These are phyloP conservation scores for Orchesellides sinensis DNA, from an alignment of 2,888 invertebrate species.

Conservation along the genomic window DNA sequence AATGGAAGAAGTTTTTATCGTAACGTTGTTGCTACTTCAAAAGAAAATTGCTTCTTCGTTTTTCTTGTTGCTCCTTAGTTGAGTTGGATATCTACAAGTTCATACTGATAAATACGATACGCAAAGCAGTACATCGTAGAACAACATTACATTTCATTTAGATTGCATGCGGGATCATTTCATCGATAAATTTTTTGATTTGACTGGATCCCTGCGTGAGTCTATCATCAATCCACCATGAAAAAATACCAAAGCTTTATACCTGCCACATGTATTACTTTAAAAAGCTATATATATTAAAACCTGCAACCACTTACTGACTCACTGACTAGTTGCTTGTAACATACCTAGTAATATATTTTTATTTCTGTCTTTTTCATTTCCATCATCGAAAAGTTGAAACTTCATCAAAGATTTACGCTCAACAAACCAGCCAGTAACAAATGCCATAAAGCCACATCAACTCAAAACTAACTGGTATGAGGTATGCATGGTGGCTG, in stretches of 20 bases:
- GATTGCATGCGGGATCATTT: conserved; percentile 51
- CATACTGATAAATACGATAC: background rate
- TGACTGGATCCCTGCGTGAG: conserved; percentile 56
- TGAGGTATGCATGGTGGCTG: no score
- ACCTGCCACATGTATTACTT: background rate
- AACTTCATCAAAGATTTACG: conserved; percentile 54
- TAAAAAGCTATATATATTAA: conserved; percentile 46
- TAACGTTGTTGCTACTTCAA: background rate
- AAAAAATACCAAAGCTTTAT: conserved; percentile 30
- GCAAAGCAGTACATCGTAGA: background rate
- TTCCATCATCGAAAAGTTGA: conserved; percentile 46
- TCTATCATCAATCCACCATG: conserved; percentile 53
- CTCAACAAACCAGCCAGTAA: conserved; percentile 38
- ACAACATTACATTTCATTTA: conserved; percentile 28
- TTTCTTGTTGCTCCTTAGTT: background rate
- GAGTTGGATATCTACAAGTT: background rate
- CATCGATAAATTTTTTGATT: conserved; percentile 55
- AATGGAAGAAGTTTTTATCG: background rate
- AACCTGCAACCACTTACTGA: conserved; percentile 5
- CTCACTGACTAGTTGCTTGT: conserved; percentile 34
- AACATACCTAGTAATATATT: conserved; percentile 3
- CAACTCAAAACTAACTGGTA: background rate
- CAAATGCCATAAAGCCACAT: conserved; percentile 29
- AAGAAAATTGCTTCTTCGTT: conserved; percentile 10
- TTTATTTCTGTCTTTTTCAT: conserved; percentile 34